Evolutionary conservation across 2,888 invertebrate genomes (phyloP).

Genomic region (Oscheius sp.): DNA sequence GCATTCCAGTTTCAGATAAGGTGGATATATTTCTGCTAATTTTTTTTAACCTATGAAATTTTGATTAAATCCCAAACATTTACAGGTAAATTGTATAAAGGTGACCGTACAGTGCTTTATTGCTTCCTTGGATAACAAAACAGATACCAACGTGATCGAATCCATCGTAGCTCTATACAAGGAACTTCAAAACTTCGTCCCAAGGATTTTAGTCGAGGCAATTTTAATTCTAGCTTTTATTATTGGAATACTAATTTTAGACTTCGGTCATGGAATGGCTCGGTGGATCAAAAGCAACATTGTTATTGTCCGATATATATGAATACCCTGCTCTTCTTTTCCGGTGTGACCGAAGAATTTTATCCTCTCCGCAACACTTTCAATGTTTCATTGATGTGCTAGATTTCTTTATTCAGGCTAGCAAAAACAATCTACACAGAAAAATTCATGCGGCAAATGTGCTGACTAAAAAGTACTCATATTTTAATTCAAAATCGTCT

Average conservation of each 20-base stretch:
- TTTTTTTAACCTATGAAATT: neutral
- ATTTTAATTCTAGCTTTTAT: neutral
- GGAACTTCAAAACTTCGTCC: constrained; percentile 25
- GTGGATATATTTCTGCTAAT: neutral
- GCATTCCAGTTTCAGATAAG: constrained; percentile 21
- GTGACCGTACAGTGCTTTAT: constrained; percentile 5
- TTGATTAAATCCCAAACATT: too few relatives aligned
- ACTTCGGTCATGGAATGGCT: constrained; percentile 7
- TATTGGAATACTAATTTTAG: too few relatives aligned
- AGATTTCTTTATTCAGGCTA: constrained; percentile 38
- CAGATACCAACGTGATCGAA: neutral
- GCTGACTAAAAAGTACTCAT: neutral
- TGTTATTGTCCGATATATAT: constrained; percentile 34
- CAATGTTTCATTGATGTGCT: constrained; percentile 36
- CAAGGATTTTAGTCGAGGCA: constrained; percentile 34
- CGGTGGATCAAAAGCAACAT: neutral
- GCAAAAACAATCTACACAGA: constrained; percentile 32
- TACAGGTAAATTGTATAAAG: constrained; percentile 18
- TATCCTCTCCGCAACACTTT: constrained; percentile 45
- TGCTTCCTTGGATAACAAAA: constrained; percentile 17
- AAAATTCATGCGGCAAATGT: constrained; percentile 26
- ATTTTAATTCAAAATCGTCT: neutral
- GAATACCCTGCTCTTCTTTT: constrained; percentile 45
- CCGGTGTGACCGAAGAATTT: constrained; percentile 41
- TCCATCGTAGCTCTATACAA: constrained; percentile 17